phyloP scores from a whole-genome alignment of 64 coral and sea anemone genomes.

The Porites australiensis region DNA sequence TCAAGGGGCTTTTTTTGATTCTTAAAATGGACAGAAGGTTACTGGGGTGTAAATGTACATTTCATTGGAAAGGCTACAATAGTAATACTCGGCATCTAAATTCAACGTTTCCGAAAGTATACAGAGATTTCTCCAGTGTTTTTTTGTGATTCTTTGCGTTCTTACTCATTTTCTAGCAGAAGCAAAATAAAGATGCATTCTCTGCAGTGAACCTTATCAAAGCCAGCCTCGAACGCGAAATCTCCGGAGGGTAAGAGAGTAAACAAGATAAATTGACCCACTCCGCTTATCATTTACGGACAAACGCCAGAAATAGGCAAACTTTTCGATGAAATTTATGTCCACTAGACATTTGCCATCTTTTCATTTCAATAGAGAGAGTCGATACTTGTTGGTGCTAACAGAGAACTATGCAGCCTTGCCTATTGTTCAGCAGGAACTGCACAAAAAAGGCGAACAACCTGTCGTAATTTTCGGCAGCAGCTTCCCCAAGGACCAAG shows the following conservation, averaged over 20 bases:
- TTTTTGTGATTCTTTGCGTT: too few species aligned
- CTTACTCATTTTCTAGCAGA: neutral
- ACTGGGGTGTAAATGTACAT: too few species aligned
- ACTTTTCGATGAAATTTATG: too few species aligned
- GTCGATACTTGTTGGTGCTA: slow-evolving; percentile 82
- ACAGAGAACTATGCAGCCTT: slow-evolving; percentile 93
- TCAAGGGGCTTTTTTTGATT: too few species aligned
- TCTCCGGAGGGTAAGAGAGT: neutral
- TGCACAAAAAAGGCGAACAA: slow-evolving; percentile 35
- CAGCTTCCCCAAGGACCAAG: slow-evolving; percentile 86
- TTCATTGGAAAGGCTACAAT: too few species aligned
- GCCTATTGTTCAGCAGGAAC: slow-evolving; percentile 70
- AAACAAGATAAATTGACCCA: neutral
- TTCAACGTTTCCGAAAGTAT: too few species aligned
- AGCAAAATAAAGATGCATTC: neutral
- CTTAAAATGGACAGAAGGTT: too few species aligned
- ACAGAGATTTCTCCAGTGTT: too few species aligned
- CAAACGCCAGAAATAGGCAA: neutral
- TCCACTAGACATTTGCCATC: neutral
- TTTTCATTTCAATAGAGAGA: slow-evolving; percentile 56
- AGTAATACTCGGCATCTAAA: too few species aligned
- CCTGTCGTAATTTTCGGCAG: slow-evolving; percentile 80
- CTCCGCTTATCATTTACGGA: too few species aligned
- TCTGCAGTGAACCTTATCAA: slow-evolving; percentile 56
- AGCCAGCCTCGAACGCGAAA: slow-evolving; percentile 36